Base-by-base conservation (phyloP, 1,140 invertebrate genomes). In the Aphelenchoides avenae region DNA sequence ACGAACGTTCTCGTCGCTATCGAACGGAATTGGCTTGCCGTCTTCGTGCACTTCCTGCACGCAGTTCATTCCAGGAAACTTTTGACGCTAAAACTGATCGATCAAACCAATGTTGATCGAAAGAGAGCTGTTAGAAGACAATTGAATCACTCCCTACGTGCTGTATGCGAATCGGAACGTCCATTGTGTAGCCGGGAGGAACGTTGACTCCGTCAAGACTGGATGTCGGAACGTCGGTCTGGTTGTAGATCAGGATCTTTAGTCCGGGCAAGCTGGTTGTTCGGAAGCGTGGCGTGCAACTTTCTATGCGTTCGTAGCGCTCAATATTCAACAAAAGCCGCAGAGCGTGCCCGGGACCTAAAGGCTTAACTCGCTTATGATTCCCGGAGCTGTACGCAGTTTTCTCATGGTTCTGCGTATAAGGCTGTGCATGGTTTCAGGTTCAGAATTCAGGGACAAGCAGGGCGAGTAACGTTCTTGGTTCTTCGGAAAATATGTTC, bases 141-240 rank as follows among this genome's bases (percentile, higher is more conserved):
- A n/a, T n/a, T n/a, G n/a, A n/a, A n/a, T n/a, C n/a, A n/a, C n/a
- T n/a, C n/a, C 33, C 44, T 22, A 73, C 73, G 41, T 75, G 64
- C 53, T 76, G 75, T 62, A 75, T 73, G 55, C 68, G 50, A 48
- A 77, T 76, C 29, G 73, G 73, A 54, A 75, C 73, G 49, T 77
- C 73, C 71, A 71, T 75, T 2, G 73, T 64, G 46, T 65, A 77
- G 0, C 73, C 73, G 29, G 73, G 56, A 41, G 73, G 73, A 7
- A 77, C 66, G 52, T 75, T 75, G 7, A 75, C 74, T 24, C 73
- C 73, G 44, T 75, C 71, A 31, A 61, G 26, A 33, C 47, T 55
- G n/a, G 60, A 73, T 15, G 60, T 42, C 9, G 73, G 58, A 29
- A 73, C 46, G 51, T 77, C 69, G n/a, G 74, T 77, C 51, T 75